phyloP scores from a whole-genome alignment of 2,888 invertebrate genomes.

The Agrilus mali region DNA sequence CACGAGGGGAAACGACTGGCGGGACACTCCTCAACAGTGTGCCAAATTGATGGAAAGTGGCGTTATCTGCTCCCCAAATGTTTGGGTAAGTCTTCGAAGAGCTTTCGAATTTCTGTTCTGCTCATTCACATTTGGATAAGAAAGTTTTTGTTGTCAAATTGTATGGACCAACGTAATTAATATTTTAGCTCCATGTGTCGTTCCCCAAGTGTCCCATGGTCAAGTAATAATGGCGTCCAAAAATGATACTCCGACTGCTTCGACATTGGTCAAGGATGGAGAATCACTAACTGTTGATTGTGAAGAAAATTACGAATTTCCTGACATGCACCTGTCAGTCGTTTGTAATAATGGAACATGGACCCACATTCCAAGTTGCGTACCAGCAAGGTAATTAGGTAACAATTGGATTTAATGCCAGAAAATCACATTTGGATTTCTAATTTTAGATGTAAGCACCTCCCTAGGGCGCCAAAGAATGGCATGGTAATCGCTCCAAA shows the following conservation, averaged over 20 bases:
- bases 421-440: background rate
- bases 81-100: conserved; percentile 42
- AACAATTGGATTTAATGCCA: background rate
- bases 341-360: conserved; percentile 92
- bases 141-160: background rate
- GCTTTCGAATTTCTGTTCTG: background rate
- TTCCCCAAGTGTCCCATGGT: conserved; percentile 77
- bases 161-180: background rate
- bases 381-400: conserved; percentile 63
- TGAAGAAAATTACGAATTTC: conserved; percentile 74
- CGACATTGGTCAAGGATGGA: conserved; percentile 56
- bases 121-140: too few species aligned
- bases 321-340: conserved; percentile 59
- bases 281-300: conserved; percentile 66
- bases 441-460: conserved; percentile 26
- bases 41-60: conserved; percentile 91
- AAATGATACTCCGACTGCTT: conserved; percentile 40
- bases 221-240: conserved; percentile 49
- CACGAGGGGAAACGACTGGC: conserved; percentile 83
- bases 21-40: conserved; percentile 81
- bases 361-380: conserved; percentile 81
- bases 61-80: conserved; percentile 87
- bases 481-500: conserved; percentile 96
- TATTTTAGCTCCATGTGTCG: conserved; percentile 77
- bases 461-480: conserved; percentile 59